Evolutionary conservation across 2,797 vertebrate species (phyloP), one percentile per base, ranked within the genome.

Genomic region (Pteronotus mesoamericanus): DNA sequence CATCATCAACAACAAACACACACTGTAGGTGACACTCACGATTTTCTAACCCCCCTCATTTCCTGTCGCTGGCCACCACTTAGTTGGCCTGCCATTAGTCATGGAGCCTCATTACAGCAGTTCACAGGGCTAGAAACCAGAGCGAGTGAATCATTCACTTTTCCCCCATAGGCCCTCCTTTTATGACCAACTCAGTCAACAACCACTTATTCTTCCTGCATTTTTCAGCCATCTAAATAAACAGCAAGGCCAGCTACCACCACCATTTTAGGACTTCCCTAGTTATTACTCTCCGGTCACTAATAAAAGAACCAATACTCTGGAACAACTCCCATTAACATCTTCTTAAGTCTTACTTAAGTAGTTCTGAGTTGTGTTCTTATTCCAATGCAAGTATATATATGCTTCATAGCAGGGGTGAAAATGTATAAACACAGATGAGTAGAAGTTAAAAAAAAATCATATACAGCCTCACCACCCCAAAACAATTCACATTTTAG

Each of bases 1-100:
- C 68, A 96, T 93, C 39, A 95, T 86, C 89, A 95, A 93, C 71
- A 94, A 89, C 72, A 94, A 34, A 85, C 92, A 82, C 92, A 82
- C 42, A 91, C 9, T 89, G 59, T 22, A 86, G 59, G 64, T 51
- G 68, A 89, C 78, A 95, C 34, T 53, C 83, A 86, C 51, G 69
- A 55, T 48, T 92, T 87, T 80, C 74, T 53, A 61, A 55, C 34
- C 55, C 53, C 88, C 48, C 83, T 37, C 18, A 64, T 21, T 86
- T 89, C 59, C 91, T 79, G 16, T 48, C 80, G 51, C 5, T 48
- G 64, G 55, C 69, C 87, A 77, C 37, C 66, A 24, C 64, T 32
- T 32, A n/a, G n/a, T n/a, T n/a, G n/a, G n/a, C n/a, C n/a, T n/a
- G n/a, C 46, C 66, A 57, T 48, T 64, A 77, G 80, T 51, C 68